Evolutionary conservation across 2,113 vertebrate genomes (phyloP), one percentile per base, ranked within the genome.

Genomic region (Chaetops frenatus): DNA sequence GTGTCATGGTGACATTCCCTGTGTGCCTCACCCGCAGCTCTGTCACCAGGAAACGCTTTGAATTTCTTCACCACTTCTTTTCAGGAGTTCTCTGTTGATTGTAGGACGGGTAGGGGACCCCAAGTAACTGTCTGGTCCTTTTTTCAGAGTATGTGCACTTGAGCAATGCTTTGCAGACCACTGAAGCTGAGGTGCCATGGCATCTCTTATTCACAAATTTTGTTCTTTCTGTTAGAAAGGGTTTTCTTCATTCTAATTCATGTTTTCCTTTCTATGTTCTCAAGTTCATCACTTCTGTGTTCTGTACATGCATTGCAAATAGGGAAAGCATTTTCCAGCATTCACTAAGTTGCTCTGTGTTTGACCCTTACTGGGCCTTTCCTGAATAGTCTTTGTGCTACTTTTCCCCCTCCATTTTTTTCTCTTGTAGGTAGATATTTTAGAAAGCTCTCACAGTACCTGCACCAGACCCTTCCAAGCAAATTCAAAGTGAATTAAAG

Each of bases 361-460:
- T 73, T 92, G 27, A 73, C 21, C 14, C 21, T 80, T 50, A 7
- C 2, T 40, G 38, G 29, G 8, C 33, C 22, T 81, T 77, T 86
- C 27, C 5, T 81, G 28, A 94, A 29, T 4, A 58, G 31, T 11
- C 50, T 69, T 76, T 66, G 13, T 42, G 56, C 4, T 44, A 6
- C 47, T 16, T 44, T 11, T 2, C 3, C 1, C 4, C 3, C 1
- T 5, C 8, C 3, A 7, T 23, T 15, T 22, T 42, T 22, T 40
- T 86, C 8, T 69, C 28, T 61, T 80, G 28, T n/a, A 33, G 67
- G 29, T 28, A 33, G 18, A 4, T 58, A n/a, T 33, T 85, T 71
- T n/a, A 67, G 67, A 65, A 80, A 48, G 50, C 36, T 77, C 8
- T 76, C 4, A 0, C 5, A 16, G 15, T 57, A 53, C 29, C 36